phyloP scores from a whole-genome alignment of 2,797 vertebrate genomes.

The Parauchenoglanis ngamensis region DNA sequence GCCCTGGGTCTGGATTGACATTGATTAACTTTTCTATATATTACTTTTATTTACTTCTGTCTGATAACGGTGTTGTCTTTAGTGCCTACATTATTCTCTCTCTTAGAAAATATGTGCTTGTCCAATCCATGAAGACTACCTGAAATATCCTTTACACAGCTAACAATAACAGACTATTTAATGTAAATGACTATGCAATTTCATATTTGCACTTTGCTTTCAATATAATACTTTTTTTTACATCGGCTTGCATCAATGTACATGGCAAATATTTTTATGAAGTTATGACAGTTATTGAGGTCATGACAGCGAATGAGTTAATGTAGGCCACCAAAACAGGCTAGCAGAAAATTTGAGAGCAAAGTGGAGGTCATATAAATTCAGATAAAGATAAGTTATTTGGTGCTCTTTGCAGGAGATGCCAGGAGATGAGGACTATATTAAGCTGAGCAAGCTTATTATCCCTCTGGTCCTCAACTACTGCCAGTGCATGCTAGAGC shows the following conservation, averaged over 20 bases:
- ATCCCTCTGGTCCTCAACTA: constrained; percentile 80
- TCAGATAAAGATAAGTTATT: constrained; percentile 15
- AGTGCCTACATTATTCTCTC: not conserved
- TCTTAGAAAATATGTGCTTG: not conserved
- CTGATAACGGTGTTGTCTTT: not conserved
- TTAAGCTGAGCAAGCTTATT: constrained; percentile 74
- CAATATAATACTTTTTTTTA: not conserved
- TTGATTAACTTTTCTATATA: not conserved
- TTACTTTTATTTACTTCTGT: not conserved
- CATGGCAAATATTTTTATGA: not conserved
- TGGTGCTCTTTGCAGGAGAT: constrained; percentile 72
- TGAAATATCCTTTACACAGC: not conserved
- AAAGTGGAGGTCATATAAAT: not conserved
- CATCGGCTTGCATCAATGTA: not conserved
- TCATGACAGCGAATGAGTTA: not conserved
- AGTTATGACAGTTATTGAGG: not conserved
- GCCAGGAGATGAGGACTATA: constrained; percentile 78
- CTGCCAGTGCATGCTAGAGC: constrained; percentile 82
- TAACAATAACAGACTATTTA: not conserved
- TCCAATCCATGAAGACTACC: not conserved
- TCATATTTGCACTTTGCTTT: not conserved
- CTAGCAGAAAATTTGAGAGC: not conserved
- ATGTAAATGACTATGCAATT: not conserved
- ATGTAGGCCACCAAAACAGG: not conserved
- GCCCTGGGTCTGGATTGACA: not conserved